A percentile compares a stretch with the other conserved stretches of the same genome.
Evolutionary conservation across 2,113 vertebrate genomes (phyloP).

Genomic region (Pterophyllum scalare): DNA sequence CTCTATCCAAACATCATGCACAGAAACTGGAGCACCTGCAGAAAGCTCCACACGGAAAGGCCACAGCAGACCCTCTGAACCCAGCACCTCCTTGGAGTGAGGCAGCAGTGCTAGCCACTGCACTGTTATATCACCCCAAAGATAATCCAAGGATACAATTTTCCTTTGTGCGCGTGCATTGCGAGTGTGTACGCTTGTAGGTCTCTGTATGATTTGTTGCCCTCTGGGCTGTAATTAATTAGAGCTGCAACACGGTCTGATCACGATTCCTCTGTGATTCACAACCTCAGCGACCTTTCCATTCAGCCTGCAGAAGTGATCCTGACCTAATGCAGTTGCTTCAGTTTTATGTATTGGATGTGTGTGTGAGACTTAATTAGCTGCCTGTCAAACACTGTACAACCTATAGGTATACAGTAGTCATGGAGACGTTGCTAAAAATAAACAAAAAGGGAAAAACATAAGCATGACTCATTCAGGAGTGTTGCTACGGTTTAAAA

Average conservation of each 20-base stretch:
- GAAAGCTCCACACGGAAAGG: background rate
- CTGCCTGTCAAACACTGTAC: slow-evolving; percentile 31
- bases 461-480: slow-evolving; percentile 31
- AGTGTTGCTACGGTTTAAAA: slow-evolving; percentile 36
- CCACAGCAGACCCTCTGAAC: background rate
- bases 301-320: slow-evolving; percentile 54
- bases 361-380: slow-evolving; percentile 40
- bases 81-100: background rate
- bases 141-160: slow-evolving; percentile 9
- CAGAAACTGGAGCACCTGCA: background rate
- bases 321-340: slow-evolving; percentile 32
- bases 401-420: slow-evolving; percentile 11
- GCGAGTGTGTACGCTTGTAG: slow-evolving; percentile 48
- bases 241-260: slow-evolving; percentile 76
- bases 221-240: slow-evolving; percentile 81
- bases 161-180: slow-evolving; percentile 24
- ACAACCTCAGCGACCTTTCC: slow-evolving; percentile 66
- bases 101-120: background rate
- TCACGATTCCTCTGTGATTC: slow-evolving; percentile 76
- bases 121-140: background rate
- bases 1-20: background rate
- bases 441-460: background rate
- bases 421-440: background rate
- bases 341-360: slow-evolving; percentile 16
- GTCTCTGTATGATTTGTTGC: slow-evolving; percentile 64